Percentiles rank a stretch among this genome's conserved stretches.
Conservation (phyloP, 1,140 invertebrate genomes). For the Patella vulgata region DNA sequence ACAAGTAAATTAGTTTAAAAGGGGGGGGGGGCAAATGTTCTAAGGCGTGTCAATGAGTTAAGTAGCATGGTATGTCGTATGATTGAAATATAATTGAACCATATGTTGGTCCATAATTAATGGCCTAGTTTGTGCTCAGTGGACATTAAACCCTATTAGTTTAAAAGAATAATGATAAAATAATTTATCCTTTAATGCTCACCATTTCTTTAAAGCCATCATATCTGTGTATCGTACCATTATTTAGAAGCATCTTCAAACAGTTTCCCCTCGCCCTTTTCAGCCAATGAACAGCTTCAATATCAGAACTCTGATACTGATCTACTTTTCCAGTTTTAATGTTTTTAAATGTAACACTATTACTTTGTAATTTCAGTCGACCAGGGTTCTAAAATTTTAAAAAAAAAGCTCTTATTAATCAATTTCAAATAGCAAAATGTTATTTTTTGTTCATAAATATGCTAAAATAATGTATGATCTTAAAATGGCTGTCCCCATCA, state of each 20-base stretch:
- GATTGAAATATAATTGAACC: too few species aligned
- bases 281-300: slow-evolving; percentile 92
- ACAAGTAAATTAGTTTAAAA: too few species aligned
- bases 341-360: slow-evolving; percentile 94
- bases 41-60: too few species aligned
- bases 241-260: slow-evolving; percentile 89
- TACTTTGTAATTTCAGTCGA: slow-evolving; percentile 90
- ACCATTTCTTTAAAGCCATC: slow-evolving; percentile 93
- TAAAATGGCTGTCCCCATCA: background rate
- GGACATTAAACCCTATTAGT: too few species aligned
- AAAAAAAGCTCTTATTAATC: background rate
- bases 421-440: background rate
- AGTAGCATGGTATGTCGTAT: too few species aligned
- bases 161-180: too few species aligned
- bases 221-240: slow-evolving; percentile 90
- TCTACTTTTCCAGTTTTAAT: slow-evolving; percentile 96
- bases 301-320: slow-evolving; percentile 83
- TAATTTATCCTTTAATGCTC: too few species aligned
- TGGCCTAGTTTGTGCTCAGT: too few species aligned
- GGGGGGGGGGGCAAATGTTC: too few species aligned
- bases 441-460: too few species aligned
- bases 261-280: slow-evolving; percentile 90
- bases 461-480: background rate
- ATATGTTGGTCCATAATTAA: too few species aligned
- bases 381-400: slow-evolving; percentile 70